A percentile compares a stretch with the other conserved stretches of the same genome.
Evolutionary conservation across 2,113 vertebrate species (phyloP).

Genomic region (Lepus americanus): DNA sequence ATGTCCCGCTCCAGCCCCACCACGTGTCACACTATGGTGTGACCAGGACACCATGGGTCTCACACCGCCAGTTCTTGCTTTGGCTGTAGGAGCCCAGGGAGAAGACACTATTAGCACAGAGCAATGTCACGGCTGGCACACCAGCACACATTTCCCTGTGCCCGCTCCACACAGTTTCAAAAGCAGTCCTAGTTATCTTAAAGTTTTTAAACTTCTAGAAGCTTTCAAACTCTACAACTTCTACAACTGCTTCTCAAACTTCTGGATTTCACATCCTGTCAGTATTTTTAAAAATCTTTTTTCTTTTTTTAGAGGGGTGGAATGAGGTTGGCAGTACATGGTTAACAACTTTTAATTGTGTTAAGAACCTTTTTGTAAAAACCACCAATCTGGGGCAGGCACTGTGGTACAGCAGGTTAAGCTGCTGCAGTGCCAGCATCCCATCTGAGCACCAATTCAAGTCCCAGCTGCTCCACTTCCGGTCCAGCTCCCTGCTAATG

Average conservation of each 20-base stretch:
- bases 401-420: too few relatives aligned
- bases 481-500: too few relatives aligned
- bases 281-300: slow-evolving; percentile 2
- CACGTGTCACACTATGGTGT: background rate
- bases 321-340: background rate
- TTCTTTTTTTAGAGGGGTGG: background rate
- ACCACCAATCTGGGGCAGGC: background rate
- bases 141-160: background rate
- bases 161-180: background rate
- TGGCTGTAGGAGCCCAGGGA: background rate
- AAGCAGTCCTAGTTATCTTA: background rate
- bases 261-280: background rate
- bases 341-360: slow-evolving; percentile 48
- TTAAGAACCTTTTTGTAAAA: slow-evolving; percentile 9
- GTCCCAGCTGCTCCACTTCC: too few relatives aligned
- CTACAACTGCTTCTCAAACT: slow-evolving; percentile 33
- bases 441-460: too few relatives aligned
- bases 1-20: fast-evolving
- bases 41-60: background rate
- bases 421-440: too few relatives aligned
- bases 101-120: background rate
- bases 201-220: background rate
- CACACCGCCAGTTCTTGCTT: background rate
- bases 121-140: background rate
- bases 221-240: background rate